Conservation (phyloP, 1,140 invertebrate species). For the Hyphantria cunea region DNA sequence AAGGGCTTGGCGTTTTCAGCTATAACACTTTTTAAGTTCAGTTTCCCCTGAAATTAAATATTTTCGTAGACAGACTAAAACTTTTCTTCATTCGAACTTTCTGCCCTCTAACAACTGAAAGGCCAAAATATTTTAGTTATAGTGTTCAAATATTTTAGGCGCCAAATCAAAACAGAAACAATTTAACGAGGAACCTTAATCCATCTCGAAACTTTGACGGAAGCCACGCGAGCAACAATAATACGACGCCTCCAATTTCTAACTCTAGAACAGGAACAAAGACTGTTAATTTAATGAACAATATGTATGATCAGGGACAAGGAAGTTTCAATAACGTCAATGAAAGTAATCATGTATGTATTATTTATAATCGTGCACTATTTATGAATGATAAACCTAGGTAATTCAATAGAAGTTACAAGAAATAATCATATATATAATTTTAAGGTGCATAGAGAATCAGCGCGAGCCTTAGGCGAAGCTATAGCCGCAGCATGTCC, state of each 20-base stretch:
- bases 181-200: slow-evolving; percentile 71
- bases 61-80: too few relatives aligned
- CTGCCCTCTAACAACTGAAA: too few relatives aligned
- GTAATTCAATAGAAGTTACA: not conserved
- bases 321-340: slow-evolving; percentile 69
- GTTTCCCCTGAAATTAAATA: too few relatives aligned
- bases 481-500: slow-evolving; percentile 76
- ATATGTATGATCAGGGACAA: slow-evolving; percentile 75
- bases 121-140: too few relatives aligned
- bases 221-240: slow-evolving; percentile 62
- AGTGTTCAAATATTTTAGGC: slow-evolving; percentile 38
- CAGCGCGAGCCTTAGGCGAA: slow-evolving; percentile 69
- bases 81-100: too few relatives aligned
- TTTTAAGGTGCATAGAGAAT: slow-evolving; percentile 61
- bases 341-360: slow-evolving; percentile 69
- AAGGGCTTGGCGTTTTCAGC: too few relatives aligned
- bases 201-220: slow-evolving; percentile 66
- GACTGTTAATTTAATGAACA: slow-evolving; percentile 74
- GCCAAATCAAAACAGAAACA: slow-evolving; percentile 71
- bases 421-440: slow-evolving; percentile 9
- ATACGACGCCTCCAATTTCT: slow-evolving; percentile 52
- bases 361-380: not conserved
- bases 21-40: too few relatives aligned
- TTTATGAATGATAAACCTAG: not conserved
- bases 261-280: slow-evolving; percentile 62